phyloP scores from a whole-genome alignment of 2,888 invertebrate species.

The Tachina fera region DNA sequence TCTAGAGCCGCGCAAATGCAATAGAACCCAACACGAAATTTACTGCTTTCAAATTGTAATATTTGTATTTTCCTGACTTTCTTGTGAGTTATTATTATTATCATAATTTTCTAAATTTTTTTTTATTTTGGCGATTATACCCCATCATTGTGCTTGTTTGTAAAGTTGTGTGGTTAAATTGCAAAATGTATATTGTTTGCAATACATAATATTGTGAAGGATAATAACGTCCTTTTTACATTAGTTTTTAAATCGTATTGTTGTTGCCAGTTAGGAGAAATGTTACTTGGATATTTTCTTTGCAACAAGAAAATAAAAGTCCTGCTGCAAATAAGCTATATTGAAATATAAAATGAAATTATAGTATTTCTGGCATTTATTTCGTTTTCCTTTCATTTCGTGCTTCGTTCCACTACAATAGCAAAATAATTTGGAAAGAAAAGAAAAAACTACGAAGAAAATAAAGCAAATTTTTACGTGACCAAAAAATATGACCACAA shows the following conservation, averaged over 20 bases:
- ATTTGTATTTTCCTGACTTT: no score
- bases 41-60: no score
- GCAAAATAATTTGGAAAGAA: conserved; percentile 21
- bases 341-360: conserved; percentile 61
- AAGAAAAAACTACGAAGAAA: conserved; percentile 1
- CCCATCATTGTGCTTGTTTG: not conserved
- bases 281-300: not conserved
- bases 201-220: conserved; percentile 13
- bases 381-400: conserved; percentile 37
- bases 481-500: conserved; percentile 55
- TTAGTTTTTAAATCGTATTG: not conserved
- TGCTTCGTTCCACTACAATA: conserved; percentile 49
- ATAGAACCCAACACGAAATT: not conserved
- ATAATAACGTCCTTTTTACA: conserved; percentile 6
- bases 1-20: not conserved
- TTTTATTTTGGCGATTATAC: not conserved
- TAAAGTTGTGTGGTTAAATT: conserved; percentile 29
- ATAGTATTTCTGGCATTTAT: conserved; percentile 53
- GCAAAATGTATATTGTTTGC: conserved; percentile 8
- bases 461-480: conserved; percentile 50
- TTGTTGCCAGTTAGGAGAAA: conserved; percentile 5
- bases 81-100: no score
- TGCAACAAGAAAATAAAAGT: conserved; percentile 22
- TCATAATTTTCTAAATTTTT: no score
- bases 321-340: conserved; percentile 36